Base-by-base conservation (phyloP, 2,888 invertebrate genomes). In the Xestia xanthographa region DNA sequence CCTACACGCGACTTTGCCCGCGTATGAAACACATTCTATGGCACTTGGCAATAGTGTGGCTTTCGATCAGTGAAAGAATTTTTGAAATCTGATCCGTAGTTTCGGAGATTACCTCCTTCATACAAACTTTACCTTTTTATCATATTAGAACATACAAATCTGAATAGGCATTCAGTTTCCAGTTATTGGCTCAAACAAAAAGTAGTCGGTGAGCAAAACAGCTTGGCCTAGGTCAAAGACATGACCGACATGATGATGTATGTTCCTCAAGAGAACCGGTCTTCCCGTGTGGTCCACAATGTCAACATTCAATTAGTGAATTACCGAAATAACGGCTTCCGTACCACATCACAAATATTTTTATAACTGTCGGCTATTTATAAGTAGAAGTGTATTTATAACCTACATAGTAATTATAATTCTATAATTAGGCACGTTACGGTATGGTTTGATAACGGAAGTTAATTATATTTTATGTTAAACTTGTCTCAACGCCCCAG, bases 351-450 rank as follows among this genome's bases (percentile, higher is more conserved):
- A 11, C 0, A 22, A n/a, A n/a, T 43, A 14, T 41, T 11, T 41
- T 41, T 14, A 5, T 22, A 41, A 17, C 38, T n/a, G 60, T 29
- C 12, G n/a, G 34, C 22, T 5, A 2, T 22, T 0, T n/a, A 29
- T 53, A 34, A 50, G 34, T 11, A 63, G 11, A 75, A 50, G 41
- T 75, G 20, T 75, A 62, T 74, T n/a, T n/a, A 43, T 26, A 38
- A 17, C 63, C 34, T 5, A n/a, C 26, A 53, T 12, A 50, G 12
- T 12, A 29, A 74, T 74, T 60, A 22, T 17, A 17, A 43, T 58
- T 2, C 45, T 69, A n/a, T 43, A 48, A 26, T 62, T 34, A 45
- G 20, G 2, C n/a, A n/a, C 26, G 56, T 38, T 45, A 0, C 26
- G 43, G 53, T 34, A 17, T 38, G n/a, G 12, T 76, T 53, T 38